Conservation (phyloP, 2,888 invertebrate genomes). For the Clistopyga incitator region DNA sequence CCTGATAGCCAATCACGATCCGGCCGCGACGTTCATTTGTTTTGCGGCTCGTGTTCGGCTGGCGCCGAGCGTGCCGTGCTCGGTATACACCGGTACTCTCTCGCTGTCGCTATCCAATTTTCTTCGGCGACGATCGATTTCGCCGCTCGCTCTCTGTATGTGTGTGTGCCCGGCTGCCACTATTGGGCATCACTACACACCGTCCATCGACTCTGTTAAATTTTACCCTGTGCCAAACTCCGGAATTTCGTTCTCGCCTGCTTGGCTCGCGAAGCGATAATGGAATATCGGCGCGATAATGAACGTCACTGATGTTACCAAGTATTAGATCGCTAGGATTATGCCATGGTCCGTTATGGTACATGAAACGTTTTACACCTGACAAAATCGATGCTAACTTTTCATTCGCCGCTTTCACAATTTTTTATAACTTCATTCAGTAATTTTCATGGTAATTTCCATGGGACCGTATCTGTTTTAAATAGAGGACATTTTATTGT, state of each 20-base stretch:
- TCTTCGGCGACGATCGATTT: conserved; percentile 70
- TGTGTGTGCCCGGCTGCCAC: background rate
- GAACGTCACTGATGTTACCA: background rate
- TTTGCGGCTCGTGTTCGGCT: conserved; percentile 77
- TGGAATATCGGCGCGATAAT: background rate
- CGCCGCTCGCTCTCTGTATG: conserved; percentile 6
- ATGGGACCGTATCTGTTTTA: too few species aligned
- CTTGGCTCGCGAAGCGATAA: background rate
- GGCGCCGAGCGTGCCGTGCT: conserved; percentile 54
- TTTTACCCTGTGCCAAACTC: conserved; percentile 3
- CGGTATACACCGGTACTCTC: conserved; percentile 43
- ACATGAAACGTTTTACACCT: background rate
- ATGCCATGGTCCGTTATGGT: background rate
- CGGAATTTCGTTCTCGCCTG: background rate
- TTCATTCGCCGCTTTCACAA: too few species aligned
- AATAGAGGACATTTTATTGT: too few species aligned
- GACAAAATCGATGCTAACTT: too few species aligned
- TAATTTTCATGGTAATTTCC: too few species aligned
- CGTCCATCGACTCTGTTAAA: conserved; percentile 3
- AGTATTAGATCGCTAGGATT: background rate
- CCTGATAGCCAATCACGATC: conserved; percentile 77
- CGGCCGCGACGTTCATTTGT: conserved; percentile 78
- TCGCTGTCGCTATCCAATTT: conserved; percentile 59
- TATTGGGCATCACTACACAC: background rate
- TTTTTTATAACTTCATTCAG: too few species aligned